Conservation (phyloP, 2,113 vertebrate species). For the Hippolais icterina region DNA sequence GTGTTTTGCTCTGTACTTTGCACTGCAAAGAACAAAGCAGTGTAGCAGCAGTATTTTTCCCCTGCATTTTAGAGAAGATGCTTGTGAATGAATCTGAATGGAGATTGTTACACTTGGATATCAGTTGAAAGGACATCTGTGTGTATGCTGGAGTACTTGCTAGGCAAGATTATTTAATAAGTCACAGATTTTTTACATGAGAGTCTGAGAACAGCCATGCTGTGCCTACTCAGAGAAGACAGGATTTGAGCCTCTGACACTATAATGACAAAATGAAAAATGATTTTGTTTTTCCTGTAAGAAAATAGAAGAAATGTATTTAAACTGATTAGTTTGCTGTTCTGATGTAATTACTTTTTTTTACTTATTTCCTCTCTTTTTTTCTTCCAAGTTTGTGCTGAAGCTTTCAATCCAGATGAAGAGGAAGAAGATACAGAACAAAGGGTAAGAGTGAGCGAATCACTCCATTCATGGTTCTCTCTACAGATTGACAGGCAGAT, state of each 20-base stretch:
- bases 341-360: neutral
- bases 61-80: neutral
- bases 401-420: slow-evolving; percentile 95
- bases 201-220: neutral
- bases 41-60: neutral
- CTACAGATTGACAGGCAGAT: neutral
- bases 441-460: slow-evolving; percentile 74
- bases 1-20: neutral
- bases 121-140: neutral
- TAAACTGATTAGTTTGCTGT: neutral
- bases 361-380: neutral
- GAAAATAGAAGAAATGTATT: neutral
- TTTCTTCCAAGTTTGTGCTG: slow-evolving; percentile 88
- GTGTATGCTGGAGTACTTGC: neutral
- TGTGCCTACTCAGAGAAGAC: neutral
- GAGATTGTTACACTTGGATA: neutral
- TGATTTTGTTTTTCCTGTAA: neutral
- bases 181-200: neutral
- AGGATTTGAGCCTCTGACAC: neutral
- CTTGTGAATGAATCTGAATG: neutral
- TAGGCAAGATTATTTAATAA: neutral
- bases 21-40: neutral
- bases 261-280: neutral
- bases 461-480: neutral
- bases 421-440: slow-evolving; percentile 97